Percentiles rank a stretch among this genome's conserved stretches.
These are phyloP conservation scores for Clamator glandarius DNA, from an alignment of 2,797 vertebrate species.

Conservation along the genomic window DNA sequence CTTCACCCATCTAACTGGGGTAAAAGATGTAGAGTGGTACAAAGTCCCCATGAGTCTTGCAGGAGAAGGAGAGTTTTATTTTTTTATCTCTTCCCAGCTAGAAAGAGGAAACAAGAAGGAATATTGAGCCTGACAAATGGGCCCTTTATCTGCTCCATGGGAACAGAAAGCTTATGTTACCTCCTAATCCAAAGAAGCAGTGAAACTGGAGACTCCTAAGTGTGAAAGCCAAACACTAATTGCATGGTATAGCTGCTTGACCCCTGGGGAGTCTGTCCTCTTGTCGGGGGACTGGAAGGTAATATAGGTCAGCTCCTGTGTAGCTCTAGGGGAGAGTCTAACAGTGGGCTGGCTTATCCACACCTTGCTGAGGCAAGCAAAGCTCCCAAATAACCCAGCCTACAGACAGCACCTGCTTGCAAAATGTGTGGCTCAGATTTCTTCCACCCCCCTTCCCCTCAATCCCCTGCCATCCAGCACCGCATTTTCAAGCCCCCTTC, in stretches of 20 bases:
- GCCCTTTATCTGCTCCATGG: neutral
- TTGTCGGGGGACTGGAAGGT: neutral
- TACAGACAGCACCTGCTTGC: neutral
- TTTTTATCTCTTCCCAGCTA: neutral
- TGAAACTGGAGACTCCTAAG: neutral
- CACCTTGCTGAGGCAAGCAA: neutral
- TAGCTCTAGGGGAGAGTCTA: neutral
- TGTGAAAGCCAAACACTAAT: neutral
- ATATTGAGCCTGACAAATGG: neutral
- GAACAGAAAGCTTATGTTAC: neutral
- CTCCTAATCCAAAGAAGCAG: neutral
- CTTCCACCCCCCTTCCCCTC: neutral
- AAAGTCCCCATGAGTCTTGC: neutral
- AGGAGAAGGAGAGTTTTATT: neutral
- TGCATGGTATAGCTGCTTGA: neutral
- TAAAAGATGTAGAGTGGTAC: rapidly evolving
- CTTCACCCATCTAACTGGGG: rapidly evolving
- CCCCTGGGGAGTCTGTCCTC: neutral
- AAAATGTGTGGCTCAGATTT: neutral
- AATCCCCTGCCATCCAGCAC: neutral
- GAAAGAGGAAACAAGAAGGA: neutral
- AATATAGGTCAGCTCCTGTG: neutral
- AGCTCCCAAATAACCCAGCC: neutral
- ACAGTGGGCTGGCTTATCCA: neutral
- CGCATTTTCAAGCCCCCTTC: rapidly evolving